These are phyloP conservation scores for Pseudomyrmex cubaensis DNA, from an alignment of 1,140 invertebrate species.

Conservation along the genomic window DNA sequence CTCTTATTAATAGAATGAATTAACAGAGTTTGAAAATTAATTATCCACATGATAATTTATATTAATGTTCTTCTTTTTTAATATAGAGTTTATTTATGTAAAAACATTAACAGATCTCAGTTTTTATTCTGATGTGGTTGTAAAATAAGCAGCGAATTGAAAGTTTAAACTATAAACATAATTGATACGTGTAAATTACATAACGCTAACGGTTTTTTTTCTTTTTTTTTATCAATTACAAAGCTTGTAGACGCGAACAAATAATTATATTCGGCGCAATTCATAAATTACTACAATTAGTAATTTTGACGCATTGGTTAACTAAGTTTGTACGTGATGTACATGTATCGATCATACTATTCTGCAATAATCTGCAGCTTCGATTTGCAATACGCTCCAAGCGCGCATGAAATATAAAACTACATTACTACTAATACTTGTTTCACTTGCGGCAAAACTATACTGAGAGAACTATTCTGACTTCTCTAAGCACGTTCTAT, in stretches of 20 bases:
- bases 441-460: slow-evolving; percentile 54
- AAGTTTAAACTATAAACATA: no score
- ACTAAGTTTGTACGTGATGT: neutral
- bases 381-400: slow-evolving; percentile 9
- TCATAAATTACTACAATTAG: slow-evolving; percentile 12
- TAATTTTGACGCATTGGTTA: slow-evolving; percentile 27
- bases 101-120: no score
- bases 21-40: no score
- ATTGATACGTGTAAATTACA: no score
- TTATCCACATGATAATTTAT: no score
- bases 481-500: slow-evolving; percentile 9
- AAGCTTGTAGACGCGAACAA: neutral
- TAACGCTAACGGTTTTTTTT: neutral
- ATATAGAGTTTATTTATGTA: no score
- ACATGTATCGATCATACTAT: neutral
- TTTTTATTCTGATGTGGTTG: no score
- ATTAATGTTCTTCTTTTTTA: no score
- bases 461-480: slow-evolving; percentile 60
- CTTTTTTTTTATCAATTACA: neutral
- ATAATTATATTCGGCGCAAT: neutral
- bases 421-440: neutral
- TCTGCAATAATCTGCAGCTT: slow-evolving; percentile 6
- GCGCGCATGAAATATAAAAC: slow-evolving; percentile 1
- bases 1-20: neutral
- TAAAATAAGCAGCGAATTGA: no score